Evolutionary conservation across 2,113 vertebrate genomes (phyloP), one percentile per base, ranked within the genome.

Genomic region (Xiphophorus couchianus): DNA sequence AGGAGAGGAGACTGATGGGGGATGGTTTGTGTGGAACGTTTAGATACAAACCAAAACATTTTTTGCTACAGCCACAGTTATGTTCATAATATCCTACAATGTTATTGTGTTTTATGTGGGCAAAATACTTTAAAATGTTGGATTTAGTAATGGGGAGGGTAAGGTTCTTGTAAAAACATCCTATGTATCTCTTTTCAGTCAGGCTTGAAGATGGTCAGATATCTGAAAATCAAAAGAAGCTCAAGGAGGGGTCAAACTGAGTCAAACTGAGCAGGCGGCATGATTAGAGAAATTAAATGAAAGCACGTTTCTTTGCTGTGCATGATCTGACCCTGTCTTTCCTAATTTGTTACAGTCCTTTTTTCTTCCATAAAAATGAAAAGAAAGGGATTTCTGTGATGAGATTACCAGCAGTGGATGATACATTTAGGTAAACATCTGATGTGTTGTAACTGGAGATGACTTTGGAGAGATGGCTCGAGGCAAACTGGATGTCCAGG

Each of bases 371-470:
- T 42, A 81, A 66, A 28, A 67, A 75, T 44, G 68, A 86, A 76
- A 86, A 87, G 83, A 87, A 71, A 72, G 62, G 74, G 66, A 66
- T 74, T 85, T 87, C 90, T 90, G 84, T 85, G 86, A 92, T 86
- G 74, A 82, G 84, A 89, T 90, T 65, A 87, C 33, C 39, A 65
- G 58, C 75, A 86, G 78, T 69, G 78, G 82, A 78, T 22, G 10
- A 3, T 7, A 51, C 48, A 29, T 69, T 88, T 61, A 69, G 87
- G 88, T 88, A 66, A 28, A 73, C 69, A 78, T 88, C 89, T 77
- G 51, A 44, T 29, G 39, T 44, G 64, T 61, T 33, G 65, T 37
- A 62, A 61, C 76, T 30, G 29, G 51, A 62, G 29, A 75, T 71
- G 74, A 62, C 63, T 85, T 82, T 33, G 30, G 61, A 76, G 71